These are phyloP conservation scores for Galagoides demidoff DNA, from an alignment of 2,797 vertebrate genomes.

Conservation along the genomic window DNA sequence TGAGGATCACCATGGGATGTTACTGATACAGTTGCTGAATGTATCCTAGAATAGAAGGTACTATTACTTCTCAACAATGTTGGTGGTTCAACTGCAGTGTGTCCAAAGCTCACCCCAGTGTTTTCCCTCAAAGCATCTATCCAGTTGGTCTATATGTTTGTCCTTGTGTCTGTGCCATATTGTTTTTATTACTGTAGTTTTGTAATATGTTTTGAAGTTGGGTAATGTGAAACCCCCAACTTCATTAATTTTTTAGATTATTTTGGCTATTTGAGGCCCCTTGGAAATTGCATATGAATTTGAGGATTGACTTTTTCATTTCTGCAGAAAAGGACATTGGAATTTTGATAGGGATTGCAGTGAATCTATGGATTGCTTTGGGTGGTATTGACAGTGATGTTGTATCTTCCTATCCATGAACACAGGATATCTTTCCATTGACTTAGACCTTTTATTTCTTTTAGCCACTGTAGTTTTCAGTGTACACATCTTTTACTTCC, in stretches of 20 bases:
- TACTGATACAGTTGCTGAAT: no score
- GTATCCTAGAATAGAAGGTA: neutral
- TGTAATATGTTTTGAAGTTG: neutral
- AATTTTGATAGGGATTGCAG: neutral
- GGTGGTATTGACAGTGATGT: neutral
- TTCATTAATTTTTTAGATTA: neutral
- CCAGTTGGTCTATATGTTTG: neutral
- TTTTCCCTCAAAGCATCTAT: no score
- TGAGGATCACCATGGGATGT: neutral
- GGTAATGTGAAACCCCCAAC: neutral
- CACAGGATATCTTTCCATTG: neutral
- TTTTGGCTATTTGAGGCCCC: neutral
- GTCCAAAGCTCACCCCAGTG: no score
- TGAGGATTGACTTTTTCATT: neutral
- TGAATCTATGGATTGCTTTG: neutral
- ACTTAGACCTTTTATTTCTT: neutral
- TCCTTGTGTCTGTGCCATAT: neutral
- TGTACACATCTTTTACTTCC: neutral
- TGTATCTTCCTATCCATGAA: neutral
- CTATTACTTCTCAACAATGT: no score
- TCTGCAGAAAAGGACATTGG: neutral
- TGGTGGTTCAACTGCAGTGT: fast-evolving
- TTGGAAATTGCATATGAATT: neutral
- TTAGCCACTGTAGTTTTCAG: neutral
- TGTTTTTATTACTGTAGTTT: neutral